These are phyloP conservation scores for Hydroisotoma schaefferi DNA, from an alignment of 2,888 invertebrate genomes.

Conservation along the genomic window DNA sequence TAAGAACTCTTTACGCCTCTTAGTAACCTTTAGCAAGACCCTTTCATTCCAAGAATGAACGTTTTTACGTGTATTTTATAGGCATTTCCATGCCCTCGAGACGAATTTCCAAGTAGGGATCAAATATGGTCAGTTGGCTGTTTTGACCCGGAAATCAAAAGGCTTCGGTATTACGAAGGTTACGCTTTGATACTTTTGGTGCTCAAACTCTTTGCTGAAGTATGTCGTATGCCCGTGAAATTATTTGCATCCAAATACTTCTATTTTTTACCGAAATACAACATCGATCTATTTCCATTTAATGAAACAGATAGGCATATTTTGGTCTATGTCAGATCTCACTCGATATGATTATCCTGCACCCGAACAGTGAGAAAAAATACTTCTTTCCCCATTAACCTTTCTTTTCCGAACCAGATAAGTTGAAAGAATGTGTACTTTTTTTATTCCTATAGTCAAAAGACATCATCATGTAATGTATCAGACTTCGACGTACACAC, in stretches of 20 bases:
- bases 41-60: not conserved
- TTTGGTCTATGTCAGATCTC: conserved; percentile 25
- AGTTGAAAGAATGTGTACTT: not conserved
- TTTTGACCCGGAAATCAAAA: conserved; percentile 9
- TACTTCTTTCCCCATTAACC: not conserved
- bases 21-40: not conserved
- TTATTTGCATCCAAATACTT: not conserved
- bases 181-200: conserved; percentile 15
- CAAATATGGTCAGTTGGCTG: conserved; percentile 19
- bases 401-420: not conserved
- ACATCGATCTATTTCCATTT: not conserved
- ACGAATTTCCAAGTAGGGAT: conserved; percentile 1
- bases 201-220: conserved; percentile 27
- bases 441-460: not conserved
- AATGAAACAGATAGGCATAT: conserved; percentile 24
- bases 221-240: conserved; percentile 1
- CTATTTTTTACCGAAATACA: not conserved
- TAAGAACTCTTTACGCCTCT: conserved; percentile 1
- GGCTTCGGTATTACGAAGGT: conserved; percentile 13
- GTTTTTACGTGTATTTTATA: not conserved
- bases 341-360: conserved; percentile 30
- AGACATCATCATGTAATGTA: conserved; percentile 20
- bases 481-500: conserved; percentile 18
- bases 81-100: not conserved
- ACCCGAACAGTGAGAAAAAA: conserved; percentile 9